These are phyloP conservation scores for Haplotaxodon microlepis DNA, from an alignment of 2,113 vertebrate genomes.

Conservation along the genomic window DNA sequence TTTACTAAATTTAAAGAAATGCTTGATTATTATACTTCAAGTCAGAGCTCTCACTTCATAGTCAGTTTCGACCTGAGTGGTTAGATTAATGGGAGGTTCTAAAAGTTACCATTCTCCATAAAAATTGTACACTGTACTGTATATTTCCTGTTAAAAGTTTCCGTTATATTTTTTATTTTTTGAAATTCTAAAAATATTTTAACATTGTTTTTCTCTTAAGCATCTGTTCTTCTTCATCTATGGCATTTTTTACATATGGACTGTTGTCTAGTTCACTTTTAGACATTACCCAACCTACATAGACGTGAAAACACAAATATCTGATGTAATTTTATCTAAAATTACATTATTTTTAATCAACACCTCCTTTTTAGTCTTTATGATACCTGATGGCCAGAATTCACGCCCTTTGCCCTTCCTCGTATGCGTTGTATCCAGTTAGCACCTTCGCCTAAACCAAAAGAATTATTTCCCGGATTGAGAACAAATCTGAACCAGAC, in stretches of 20 bases:
- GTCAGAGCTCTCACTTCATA: not conserved
- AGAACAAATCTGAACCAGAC: not conserved
- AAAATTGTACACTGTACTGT: not conserved
- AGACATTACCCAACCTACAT: not conserved
- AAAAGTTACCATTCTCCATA: not conserved
- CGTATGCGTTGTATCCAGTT: rapidly evolving
- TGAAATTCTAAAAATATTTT: not conserved
- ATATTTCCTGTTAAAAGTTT: not conserved
- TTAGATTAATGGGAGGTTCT: not conserved
- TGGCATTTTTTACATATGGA: not conserved
- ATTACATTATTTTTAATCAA: not conserved
- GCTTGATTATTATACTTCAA: not conserved
- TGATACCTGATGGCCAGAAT: not conserved
- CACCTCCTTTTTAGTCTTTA: not conserved
- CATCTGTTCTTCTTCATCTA: not conserved
- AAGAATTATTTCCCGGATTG: not conserved
- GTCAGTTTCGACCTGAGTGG: not conserved
- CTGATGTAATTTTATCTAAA: not conserved
- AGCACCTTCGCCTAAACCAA: not conserved
- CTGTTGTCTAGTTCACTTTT: not conserved
- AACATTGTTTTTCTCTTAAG: not conserved
- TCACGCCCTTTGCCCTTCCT: rapidly evolving
- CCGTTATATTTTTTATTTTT: not conserved
- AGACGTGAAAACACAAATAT: not conserved
- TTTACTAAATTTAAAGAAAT: not conserved